These are phyloP conservation scores for Eupithecia exiguata DNA, from an alignment of 2,888 invertebrate species.

Conservation along the genomic window DNA sequence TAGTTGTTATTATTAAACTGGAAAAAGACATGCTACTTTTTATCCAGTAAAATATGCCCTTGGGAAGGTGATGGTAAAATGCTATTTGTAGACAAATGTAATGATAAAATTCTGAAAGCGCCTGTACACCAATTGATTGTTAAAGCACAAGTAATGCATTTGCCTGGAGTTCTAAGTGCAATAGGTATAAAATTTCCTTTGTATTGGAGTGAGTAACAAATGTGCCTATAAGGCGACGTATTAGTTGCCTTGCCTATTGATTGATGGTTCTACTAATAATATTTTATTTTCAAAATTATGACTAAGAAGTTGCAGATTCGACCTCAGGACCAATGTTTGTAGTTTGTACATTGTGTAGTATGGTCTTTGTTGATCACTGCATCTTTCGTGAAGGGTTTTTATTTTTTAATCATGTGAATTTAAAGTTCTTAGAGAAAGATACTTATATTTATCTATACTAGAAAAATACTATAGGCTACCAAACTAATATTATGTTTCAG, in stretches of 20 bases:
- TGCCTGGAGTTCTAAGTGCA: constrained; percentile 29
- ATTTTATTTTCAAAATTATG: neutral
- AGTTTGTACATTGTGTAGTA: too few species aligned
- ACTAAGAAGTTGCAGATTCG: neutral
- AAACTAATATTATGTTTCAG: too few species aligned
- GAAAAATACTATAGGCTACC: too few species aligned
- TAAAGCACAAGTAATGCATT: constrained; percentile 25
- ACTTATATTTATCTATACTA: too few species aligned
- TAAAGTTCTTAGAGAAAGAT: too few species aligned
- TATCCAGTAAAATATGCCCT: neutral
- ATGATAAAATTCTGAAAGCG: neutral
- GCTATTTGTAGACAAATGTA: neutral
- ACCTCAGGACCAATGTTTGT: neutral
- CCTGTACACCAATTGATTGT: constrained; percentile 33
- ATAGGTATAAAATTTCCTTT: constrained; percentile 33
- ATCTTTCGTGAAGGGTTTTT: too few species aligned
- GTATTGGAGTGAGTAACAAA: constrained; percentile 22
- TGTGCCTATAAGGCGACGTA: neutral
- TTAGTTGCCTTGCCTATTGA: neutral
- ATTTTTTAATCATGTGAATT: too few species aligned
- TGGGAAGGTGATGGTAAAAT: neutral
- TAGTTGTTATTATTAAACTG: neutral
- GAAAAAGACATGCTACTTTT: neutral
- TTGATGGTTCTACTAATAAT: neutral
- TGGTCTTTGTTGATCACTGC: too few species aligned